Percentiles rank a stretch among this genome's conserved stretches.
Conservation (phyloP, 2,113 vertebrate genomes). For the Tapirus terrestris region DNA sequence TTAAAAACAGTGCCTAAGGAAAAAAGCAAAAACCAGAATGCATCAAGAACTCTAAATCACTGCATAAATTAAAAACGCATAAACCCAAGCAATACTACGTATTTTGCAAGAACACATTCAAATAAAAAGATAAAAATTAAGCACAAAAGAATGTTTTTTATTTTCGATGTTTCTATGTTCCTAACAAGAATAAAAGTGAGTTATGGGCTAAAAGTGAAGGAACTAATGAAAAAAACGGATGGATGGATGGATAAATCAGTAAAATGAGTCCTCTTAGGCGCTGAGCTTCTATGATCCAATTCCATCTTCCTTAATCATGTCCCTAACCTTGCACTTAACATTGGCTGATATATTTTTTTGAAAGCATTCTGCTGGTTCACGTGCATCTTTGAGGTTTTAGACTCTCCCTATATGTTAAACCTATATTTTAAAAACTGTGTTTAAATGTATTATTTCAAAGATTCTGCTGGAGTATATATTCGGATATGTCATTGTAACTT, state of each 20-base stretch:
- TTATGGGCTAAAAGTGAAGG: not conserved
- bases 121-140: not conserved
- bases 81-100: not conserved
- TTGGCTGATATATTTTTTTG: not conserved
- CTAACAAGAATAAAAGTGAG: not conserved
- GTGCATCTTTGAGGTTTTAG: not conserved
- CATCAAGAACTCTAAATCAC: not conserved
- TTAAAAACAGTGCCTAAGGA: not conserved
- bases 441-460: not conserved
- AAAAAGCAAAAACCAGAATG: not conserved
- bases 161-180: not conserved
- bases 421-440: not conserved
- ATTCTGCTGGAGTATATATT: not conserved
- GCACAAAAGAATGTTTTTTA: not conserved
- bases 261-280: not conserved
- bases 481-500: not conserved
- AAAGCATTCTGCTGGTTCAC: not conserved
- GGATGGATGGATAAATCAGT: not conserved
- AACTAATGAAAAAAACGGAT: not conserved
- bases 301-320: not conserved
- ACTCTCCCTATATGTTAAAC: not conserved
- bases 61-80: not conserved
- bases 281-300: not conserved
- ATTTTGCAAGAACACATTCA: not conserved
- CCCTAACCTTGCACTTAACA: not conserved